Evolutionary conservation across 1,140 invertebrate species (phyloP), one percentile per base, ranked within the genome.

Genomic region (Condylostylus longicornis): DNA sequence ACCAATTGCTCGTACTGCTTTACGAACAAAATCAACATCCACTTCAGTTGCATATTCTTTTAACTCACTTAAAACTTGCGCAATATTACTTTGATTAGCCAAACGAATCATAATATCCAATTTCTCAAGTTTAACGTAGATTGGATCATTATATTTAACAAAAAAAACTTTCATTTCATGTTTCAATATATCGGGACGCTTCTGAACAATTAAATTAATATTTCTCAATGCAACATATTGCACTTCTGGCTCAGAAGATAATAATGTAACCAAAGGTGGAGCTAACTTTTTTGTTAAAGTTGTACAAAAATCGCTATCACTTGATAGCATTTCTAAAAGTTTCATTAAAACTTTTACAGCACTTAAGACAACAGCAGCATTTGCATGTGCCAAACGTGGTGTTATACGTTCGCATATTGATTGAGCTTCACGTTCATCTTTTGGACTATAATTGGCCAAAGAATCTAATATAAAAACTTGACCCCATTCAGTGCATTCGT

Each of bases 161-260:
- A 99, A 99, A 67, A 99, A 99, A 19, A 81, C 95, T 70, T 98
- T 99, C 94, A 99, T 98, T 65, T 99, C 96, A 53, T 98, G 93
- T 58, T 98, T 98, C n/a, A 99, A 63, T 45, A 99, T 97, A 43
- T 98, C 95, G 0, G 93, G 89, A 36, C 95, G 73, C 61, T 99
- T 99, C 63, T 99, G 96, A 14, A 99, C 95, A 48, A 99, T 98
- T 2, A 99, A 70, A 65, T 98, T 99, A 48, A 99, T 99, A 60
- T 99, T 99, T 40, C 96, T 64, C 22, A 99, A 66, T 3, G 95
- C 96, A 9, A 99, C 96, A 58, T 99, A 99, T 65, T 99, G 96
- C 33, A 98, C 85, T 67, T 99, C 96, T 5, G 95, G 90, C 63
- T 99, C 96, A 1, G 91, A 94, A 21, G 91, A 97, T 1, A 99